Base-by-base conservation (phyloP, 2,888 invertebrate genomes). In the Hyles lineata region DNA sequence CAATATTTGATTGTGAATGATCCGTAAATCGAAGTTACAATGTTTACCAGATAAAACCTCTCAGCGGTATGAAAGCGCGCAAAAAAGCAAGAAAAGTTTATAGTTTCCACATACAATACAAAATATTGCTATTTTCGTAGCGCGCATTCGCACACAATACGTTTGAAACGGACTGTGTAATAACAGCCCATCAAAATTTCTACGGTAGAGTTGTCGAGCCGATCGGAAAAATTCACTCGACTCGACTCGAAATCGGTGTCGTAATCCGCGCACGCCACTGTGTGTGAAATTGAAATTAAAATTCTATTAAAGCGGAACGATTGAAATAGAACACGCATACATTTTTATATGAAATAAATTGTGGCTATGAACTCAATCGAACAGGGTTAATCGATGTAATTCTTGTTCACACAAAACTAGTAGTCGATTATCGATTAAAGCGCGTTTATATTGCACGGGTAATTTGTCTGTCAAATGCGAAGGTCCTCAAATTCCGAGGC, bases 211-310 rank as follows among this genome's bases (percentile, higher is more conserved):
- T 89, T 87, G 89, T 81, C 85, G 85, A 81, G 84, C 84, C 89
- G 90, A 91, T 92, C 88, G 90, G 85, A 90, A 89, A 91, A 90
- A 90, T 86, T 88, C 87, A 88, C 83, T 87, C 83, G 85, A 83
- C 78, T 86, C 86, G 80, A 85, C 82, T 83, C 81, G 82, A 75
- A 72, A 75, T 78, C 86, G 79, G 83, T 85, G 82, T 83, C 85
- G 89, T 92, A 90, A 92, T 92, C 91, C 90, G 80, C 84, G 85
- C 79, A 84, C 82, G 85, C 87, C 78, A 85, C 85, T 87, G 85
- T 89, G 89, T 92, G 92, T 92, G 90, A 93, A 92, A 92, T 91
- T 92, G 91, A 90, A 92, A 93, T 92, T 93, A 93, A 92, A 93
- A 92, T 90, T 91, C 89, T 91, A 92, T 91, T 90, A 90, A 89